Base-by-base conservation (phyloP, 2,797 vertebrate genomes). In the Scolopax bukidnonensis region DNA sequence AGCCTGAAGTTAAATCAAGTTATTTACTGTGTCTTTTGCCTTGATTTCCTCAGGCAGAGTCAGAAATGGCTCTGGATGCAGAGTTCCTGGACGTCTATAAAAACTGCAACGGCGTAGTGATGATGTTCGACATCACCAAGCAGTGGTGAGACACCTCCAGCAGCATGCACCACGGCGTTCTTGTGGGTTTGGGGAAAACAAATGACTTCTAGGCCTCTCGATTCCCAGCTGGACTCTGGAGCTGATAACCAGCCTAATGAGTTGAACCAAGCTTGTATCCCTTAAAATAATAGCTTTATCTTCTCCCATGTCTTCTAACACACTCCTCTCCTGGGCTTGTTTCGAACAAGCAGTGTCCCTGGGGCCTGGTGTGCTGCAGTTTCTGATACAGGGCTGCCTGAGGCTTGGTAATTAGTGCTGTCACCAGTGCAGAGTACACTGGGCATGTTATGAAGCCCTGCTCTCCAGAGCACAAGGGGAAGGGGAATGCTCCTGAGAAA, bases 51-150 rank as follows among this genome's bases (percentile, higher is more conserved):
- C 82, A 99, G 99, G 98, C 99, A 5, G 99, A 99, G 67, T 97
- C 98, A 0, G 99, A 99, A 94, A 98, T 99, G 98, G 99, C 99
- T 54, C 97, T 99, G 96, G 99, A 99, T 73, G 99, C 99, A 2
- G 99, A 99, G 97, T 99, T 99, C 97, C 97, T 99, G 89, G 99
- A 99, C 4, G 99, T 99, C 45, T 99, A 99, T 97, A 99, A 99
- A 97, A 99, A 99, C 97, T 99, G 99, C 95, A 99, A 99, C 0
- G 99, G 99, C 1, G 98, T 99, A 40, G 99, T 99, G 97, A 99
- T 99, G 99, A 99, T 99, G 99, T 99, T 99, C 79, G 99, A 99
- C 97, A 99, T 99, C 94, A 99, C 99, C 96, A 99, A 99, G 95
- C 99, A 99, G 97, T 99, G 99, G 99, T 99, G 96, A 98, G 98